Evolutionary conservation across 2,113 vertebrate genomes (phyloP), one percentile per base, ranked within the genome.

Genomic region (Brachionichthys hirsutus): DNA sequence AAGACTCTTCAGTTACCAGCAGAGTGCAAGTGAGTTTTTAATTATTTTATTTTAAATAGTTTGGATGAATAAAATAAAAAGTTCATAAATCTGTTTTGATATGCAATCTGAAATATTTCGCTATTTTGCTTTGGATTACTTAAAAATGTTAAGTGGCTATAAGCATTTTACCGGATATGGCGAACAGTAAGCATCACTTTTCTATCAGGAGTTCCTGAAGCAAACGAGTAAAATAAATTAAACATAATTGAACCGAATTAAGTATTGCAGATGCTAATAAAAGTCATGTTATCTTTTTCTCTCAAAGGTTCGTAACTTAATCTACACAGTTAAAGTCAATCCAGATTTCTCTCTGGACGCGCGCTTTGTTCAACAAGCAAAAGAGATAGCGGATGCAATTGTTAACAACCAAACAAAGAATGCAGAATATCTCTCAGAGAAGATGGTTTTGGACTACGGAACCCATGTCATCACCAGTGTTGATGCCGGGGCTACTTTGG

Each of bases 401-500:
- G 95, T 95, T 63, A 97, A 94, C 87, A 97, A 98, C 70, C 94
- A 95, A 85, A 97, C 93, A 0, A 87, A 53, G 12, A 90, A 87
- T 55, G 93, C 92, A 1, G 73, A 86, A 6, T 97, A 93, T 19
- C 80, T 95, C 40, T 90, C 94, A 0, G 95, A 98, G 57, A 80
- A 89, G 78, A 87, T 97, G 73, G 90, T 98, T 14, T 77, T 96
- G 54, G 90, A 95, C 70, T 96, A 93, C 0, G 95, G 95, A 44
- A 97, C 94, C 12, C 95, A 97, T 0, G 63, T 94, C 2, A 68
- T 95, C 78, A 96, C 92, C 0, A 93, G 89, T 0, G 70, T 92
- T 0, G 88, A 92, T 47, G 89, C 87, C 0, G 95, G 95, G 7
- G 95, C 94, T 1, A 67, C 72, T 17, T 72, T 98, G 54, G 70